Base-by-base conservation (phyloP, 2,888 invertebrate genomes). In the Acanthoscelides obtectus region DNA sequence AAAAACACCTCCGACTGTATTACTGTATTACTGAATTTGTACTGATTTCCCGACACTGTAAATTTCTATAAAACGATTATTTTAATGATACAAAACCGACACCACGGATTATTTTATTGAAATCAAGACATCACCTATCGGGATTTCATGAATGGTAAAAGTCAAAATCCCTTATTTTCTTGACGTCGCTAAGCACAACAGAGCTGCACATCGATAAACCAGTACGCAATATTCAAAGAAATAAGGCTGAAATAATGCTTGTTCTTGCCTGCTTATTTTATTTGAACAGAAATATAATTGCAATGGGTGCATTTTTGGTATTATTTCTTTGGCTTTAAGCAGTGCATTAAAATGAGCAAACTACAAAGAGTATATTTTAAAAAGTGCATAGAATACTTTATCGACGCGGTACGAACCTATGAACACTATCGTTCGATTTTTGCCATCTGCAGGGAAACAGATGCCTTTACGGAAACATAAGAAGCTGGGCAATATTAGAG, bases 11-110 rank as follows among this genome's bases (percentile, higher is more conserved):
- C 81, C 81, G 81, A 81, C 77, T 79, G 78, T 77, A 76, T 72
- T n/a, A n/a, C n/a, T n/a, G n/a, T n/a, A n/a, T n/a, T n/a, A 74
- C 69, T 76, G 73, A 72, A 78, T 81, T 81, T 82, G 81, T 82
- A 82, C 82, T 81, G 75, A 68, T 76, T 79, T 77, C 64, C 21
- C 64, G 67, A 69, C 71, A 67, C 69, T 71, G 71, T 72, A 72
- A 67, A 72, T 71, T 68, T 25, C 25, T 72, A 72, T 72, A 76
- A 77, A 82, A 81, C 78, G 75, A 76, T 76, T 76, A 75, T 77
- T n/a, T 75, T 69, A 74, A 74, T 73, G 79, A 77, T 78, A 78
- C 76, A 76, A 73, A 73, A 74, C 72, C 79, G 74, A 77, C 76
- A 76, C 73, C 67, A 72, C 74, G 76, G 75, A 72, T 77, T 79